Conservation (phyloP, 2,797 vertebrate genomes). For the Fringilla coelebs region DNA sequence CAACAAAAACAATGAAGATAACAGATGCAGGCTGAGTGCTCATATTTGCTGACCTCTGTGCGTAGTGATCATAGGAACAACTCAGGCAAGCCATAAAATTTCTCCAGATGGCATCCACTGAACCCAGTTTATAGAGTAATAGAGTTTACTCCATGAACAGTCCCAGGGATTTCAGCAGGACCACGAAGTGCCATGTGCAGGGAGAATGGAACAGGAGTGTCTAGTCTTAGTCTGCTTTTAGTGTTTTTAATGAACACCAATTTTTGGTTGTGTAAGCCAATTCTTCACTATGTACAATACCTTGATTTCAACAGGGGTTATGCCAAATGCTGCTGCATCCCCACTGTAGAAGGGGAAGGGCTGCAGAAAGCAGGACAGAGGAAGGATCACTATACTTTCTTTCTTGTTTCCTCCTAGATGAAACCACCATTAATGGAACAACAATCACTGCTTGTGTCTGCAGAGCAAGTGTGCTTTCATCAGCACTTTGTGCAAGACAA, state of each 20-base stretch:
- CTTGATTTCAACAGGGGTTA: not conserved
- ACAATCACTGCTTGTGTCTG: rapidly evolving
- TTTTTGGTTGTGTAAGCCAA: not conserved
- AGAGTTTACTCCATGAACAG: not conserved
- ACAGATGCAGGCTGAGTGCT: not conserved
- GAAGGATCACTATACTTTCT: not conserved
- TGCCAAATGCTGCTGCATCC: not conserved
- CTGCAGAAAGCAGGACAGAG: not conserved
- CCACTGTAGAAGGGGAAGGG: not conserved
- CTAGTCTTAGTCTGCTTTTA: not conserved
- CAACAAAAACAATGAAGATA: not conserved
- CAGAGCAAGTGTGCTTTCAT: not conserved
- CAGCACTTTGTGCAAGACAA: not conserved
- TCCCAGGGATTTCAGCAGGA: not conserved
- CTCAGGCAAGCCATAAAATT: not conserved
- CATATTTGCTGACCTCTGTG: not conserved
- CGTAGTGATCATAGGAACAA: not conserved
- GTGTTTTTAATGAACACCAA: not conserved
- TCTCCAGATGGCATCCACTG: not conserved
- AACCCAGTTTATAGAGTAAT: not conserved
- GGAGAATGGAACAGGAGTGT: not conserved
- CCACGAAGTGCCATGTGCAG: rapidly evolving
- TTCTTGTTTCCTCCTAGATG: not conserved
- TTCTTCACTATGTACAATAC: not conserved
- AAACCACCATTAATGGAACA: not conserved